Percentiles rank a stretch among this genome's conserved stretches.
Conservation (phyloP, 2,888 invertebrate genomes). For the Cryptocephalus moraei region DNA sequence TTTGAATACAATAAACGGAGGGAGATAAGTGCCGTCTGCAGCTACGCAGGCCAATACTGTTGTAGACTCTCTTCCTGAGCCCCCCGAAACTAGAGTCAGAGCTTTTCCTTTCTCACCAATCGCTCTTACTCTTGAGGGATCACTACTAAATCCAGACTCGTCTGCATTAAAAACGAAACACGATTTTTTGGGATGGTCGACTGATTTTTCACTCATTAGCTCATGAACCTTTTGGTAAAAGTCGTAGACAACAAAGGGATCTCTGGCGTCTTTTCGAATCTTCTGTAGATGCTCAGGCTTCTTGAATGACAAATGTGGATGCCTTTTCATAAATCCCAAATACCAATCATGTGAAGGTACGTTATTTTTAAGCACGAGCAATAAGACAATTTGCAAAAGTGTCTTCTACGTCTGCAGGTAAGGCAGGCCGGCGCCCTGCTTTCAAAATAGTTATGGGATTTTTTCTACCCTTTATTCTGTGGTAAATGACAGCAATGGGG, state of each 20-base stretch:
- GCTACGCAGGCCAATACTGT: constrained; percentile 19
- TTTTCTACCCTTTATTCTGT: not conserved
- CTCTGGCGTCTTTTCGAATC: constrained; percentile 2
- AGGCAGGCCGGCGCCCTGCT: too few species aligned
- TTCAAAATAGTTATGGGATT: not conserved
- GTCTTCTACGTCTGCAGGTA: too few species aligned
- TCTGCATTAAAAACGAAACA: constrained; percentile 3
- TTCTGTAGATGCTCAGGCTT: constrained; percentile 2
- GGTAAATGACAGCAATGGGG: too few species aligned
- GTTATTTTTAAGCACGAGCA: constrained; percentile 1
- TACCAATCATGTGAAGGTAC: constrained; percentile 2
- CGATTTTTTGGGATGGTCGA: constrained; percentile 1
- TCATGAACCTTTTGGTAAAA: constrained; percentile 2
- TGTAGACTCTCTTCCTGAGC: constrained; percentile 21
- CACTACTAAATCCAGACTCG: constrained; percentile 1
- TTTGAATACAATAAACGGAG: constrained; percentile 19
- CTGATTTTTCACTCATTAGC: not conserved
- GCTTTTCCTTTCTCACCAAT: constrained; percentile 3
- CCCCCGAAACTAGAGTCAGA: constrained; percentile 8
- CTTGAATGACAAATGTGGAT: constrained; percentile 1
- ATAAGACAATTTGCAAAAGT: not conserved
- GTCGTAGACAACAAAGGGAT: constrained; percentile 1
- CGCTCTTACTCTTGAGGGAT: constrained; percentile 2
- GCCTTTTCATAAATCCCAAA: constrained; percentile 3
- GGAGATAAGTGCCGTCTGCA: constrained; percentile 15